Evolutionary conservation across 2,888 invertebrate genomes (phyloP).

Genomic region (Caenorhabditis wallacei): DNA sequence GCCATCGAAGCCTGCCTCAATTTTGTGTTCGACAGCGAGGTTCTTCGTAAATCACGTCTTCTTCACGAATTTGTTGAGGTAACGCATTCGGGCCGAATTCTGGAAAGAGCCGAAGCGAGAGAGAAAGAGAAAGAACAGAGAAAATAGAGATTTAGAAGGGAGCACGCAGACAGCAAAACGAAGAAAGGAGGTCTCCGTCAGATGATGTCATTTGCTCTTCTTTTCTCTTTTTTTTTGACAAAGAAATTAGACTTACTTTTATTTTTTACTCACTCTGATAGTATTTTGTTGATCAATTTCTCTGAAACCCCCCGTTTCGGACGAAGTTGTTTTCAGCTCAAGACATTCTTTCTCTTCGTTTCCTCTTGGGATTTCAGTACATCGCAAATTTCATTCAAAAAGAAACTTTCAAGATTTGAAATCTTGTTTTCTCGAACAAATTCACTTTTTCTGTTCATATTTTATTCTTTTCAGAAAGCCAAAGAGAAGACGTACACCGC

Average conservation of each 20-base stretch:
- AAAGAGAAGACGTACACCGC: conserved; percentile 56
- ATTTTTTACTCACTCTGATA: neutral
- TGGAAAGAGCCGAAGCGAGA: neutral
- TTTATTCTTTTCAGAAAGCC: conserved; percentile 65
- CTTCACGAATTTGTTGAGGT: conserved; percentile 73
- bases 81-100: neutral
- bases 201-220: conserved; percentile 30
- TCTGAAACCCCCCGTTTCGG: neutral
- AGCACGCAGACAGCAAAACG: conserved; percentile 13
- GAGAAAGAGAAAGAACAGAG: conserved; percentile 6
- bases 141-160: conserved; percentile 9
- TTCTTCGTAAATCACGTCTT: conserved; percentile 70
- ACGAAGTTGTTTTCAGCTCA: neutral
- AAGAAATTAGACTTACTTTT: neutral
- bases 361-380: conserved; percentile 1
- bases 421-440: neutral
- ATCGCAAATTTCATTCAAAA: neutral
- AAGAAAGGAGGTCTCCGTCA: conserved; percentile 12
- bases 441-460: neutral
- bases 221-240: conserved; percentile 12
- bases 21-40: conserved; percentile 73
- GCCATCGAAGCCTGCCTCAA: conserved; percentile 67
- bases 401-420: neutral
- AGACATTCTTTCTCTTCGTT: neutral
- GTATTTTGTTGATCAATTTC: neutral